Base-by-base conservation (phyloP, 1,140 invertebrate genomes). In the Trachymyrmex septentrionalis region DNA sequence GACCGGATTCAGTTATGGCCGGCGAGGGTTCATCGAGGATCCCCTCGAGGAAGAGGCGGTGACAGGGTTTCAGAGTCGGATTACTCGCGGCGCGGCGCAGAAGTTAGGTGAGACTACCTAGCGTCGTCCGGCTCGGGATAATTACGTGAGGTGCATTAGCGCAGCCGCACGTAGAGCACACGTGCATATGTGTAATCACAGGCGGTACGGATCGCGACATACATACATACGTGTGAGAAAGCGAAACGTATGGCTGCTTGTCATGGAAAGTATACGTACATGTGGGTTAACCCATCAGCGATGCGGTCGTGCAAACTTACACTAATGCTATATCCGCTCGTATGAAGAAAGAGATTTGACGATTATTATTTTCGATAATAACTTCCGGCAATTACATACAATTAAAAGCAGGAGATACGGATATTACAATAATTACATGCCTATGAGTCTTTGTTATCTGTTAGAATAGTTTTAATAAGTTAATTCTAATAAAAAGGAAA, bases 61-160 rank as follows among this genome's bases (percentile, higher is more conserved):
- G 87, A 90, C 89, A 86, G 85, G 75, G 53, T 87, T 85, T 48
- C 61, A 80, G 72, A 90, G 84, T 80, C 87, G 89, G 89, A 91
- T 91, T 91, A 91, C 75, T 90, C 89, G 78, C 66, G 78, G 86
- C 73, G 84, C 66, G 72, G 87, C 48, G 69, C 71, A 85, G 59
- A 87, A 91, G 90, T 91, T 91, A 85, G 90, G 34, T 85, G 87
- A 61, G 55, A 88, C 77, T 88, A 71, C 66, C 82, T 57, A 48
- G 19, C 80, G 80, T 73, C 50, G 89, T 91, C 90, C 89, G 59
- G 90, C 89, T 88, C 76, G 73, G 90, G 89, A 91, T 91, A 91
- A 91, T 91, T 91, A 91, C 90, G 89, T 88, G 90, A 85, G 89
- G 78, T 88, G 87, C 89, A 87, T 91, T 91, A 91, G 87, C 87